Evolutionary conservation across 1,140 invertebrate genomes (phyloP).

Genomic region (Drosophila parvula): DNA sequence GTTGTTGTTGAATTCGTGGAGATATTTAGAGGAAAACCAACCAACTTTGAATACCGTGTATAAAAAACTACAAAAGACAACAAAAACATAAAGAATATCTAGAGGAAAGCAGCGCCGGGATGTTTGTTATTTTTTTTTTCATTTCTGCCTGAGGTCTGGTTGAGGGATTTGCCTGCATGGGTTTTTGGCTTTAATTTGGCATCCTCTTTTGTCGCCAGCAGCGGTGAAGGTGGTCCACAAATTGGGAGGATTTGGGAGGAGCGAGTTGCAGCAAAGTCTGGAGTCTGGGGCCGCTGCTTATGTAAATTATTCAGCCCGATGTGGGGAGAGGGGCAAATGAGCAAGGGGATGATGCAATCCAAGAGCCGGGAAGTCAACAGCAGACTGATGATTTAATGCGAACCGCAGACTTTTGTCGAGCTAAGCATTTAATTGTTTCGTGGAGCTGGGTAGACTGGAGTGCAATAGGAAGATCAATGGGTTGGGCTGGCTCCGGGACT

Average conservation of each 20-base stretch:
- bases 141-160: conserved; percentile 53
- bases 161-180: conserved; percentile 78
- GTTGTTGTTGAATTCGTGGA: too few species aligned
- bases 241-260: not conserved
- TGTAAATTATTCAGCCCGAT: conserved; percentile 75
- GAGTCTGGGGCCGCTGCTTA: conserved; percentile 74
- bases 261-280: conserved; percentile 55
- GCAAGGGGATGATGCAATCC: conserved; percentile 21
- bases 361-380: conserved; percentile 48
- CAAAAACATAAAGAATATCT: conserved; percentile 32
- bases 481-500: not conserved
- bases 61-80: conserved; percentile 16
- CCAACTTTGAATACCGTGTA: conserved; percentile 17
- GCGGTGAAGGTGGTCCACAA: conserved; percentile 21
- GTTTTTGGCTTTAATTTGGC: conserved; percentile 77
- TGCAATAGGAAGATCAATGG: conserved; percentile 24
- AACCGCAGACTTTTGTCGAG: conserved; percentile 80
- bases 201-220: conserved; percentile 58
- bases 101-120: conserved; percentile 21
- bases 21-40: conserved; percentile 4
- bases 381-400: conserved; percentile 82
- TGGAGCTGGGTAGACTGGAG: conserved; percentile 22
- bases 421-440: conserved; percentile 82
- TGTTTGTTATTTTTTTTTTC: conserved; percentile 50
- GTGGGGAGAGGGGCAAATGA: conserved; percentile 48